Base-by-base conservation (phyloP, 2,888 invertebrate genomes). In the Laspeyria flexula region DNA sequence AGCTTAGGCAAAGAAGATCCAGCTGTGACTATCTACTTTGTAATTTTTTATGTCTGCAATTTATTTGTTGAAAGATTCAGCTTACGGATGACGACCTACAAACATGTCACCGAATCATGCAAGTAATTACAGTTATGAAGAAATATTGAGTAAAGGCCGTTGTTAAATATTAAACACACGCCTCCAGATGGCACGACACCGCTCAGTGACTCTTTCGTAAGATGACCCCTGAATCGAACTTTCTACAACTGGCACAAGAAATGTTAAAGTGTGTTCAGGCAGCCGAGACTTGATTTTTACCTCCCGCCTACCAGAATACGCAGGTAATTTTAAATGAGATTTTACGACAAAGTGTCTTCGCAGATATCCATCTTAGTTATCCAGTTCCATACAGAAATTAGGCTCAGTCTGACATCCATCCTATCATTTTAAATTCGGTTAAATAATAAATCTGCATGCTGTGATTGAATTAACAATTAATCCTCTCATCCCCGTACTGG, bases 401-500 rank as follows among this genome's bases (percentile, higher is more conserved):
- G 71, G 67, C 65, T 57, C 56, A 73, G 67, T 78, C 78, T 73
- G 75, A 66, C 68, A 66, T 72, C 56, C 68, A 66, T 72, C 56
- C 68, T 69, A 68, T 66, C 68, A 61, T 75, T 83, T 81, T 73
- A 77, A 85, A 83, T 78, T 77, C 69, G 61, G 71, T 77, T 77
- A 75, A 83, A 83, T 84, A 77, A 81, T 82, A 83, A 77, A 83
- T 82, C 69, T 78, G 74, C 77, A 76, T 81, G 73, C 67, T 83
- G 79, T 81, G 77, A 85, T 86, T 78, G 84, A 86, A 88, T 89
- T 88, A 84, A 83, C 82, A 82, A 86, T 86, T 86, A 86, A 89
- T 87, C 86, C 85, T 65, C 69, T 75, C 75, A 71, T 73, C 41
- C 71, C 63, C 75, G 75, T 65, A 61, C 73, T 75, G 77, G 76